Conservation (phyloP, 2,113 vertebrate species). For the Galeopterus variegatus region DNA sequence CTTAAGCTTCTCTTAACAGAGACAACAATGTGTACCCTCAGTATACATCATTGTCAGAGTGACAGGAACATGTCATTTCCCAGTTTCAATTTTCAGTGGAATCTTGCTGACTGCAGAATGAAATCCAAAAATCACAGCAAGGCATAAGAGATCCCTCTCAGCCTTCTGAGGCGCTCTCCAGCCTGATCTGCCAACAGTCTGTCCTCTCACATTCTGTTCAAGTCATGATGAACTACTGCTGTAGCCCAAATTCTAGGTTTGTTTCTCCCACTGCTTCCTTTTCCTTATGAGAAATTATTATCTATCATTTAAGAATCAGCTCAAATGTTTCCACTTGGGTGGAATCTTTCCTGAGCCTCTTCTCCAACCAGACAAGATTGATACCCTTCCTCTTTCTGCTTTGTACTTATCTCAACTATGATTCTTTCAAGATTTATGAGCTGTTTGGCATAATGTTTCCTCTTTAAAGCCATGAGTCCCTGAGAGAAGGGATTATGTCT, state of each 20-base stretch:
- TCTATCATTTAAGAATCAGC: neutral
- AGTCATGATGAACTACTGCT: neutral
- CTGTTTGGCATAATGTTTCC: neutral
- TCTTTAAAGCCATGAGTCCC: neutral
- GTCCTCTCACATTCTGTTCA: neutral
- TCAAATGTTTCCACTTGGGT: neutral
- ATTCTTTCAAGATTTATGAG: neutral
- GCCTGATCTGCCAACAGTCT: neutral
- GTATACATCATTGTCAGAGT: neutral
- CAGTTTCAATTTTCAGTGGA: neutral
- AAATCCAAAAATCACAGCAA: neutral
- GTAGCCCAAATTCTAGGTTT: neutral
- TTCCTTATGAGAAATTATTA: conserved; percentile 11
- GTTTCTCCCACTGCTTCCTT: neutral
- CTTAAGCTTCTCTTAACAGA: neutral
- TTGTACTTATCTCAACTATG: neutral
- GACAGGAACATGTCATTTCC: neutral
- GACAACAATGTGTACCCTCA: neutral
- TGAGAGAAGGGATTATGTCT: neutral
- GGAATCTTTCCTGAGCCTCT: neutral
- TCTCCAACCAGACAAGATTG: neutral
- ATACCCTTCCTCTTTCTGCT: neutral
- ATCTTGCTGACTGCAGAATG: neutral
- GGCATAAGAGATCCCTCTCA: neutral
- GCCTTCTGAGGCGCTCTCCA: neutral